Conservation (phyloP, 2,888 invertebrate species). For the Saturnia japonica region DNA sequence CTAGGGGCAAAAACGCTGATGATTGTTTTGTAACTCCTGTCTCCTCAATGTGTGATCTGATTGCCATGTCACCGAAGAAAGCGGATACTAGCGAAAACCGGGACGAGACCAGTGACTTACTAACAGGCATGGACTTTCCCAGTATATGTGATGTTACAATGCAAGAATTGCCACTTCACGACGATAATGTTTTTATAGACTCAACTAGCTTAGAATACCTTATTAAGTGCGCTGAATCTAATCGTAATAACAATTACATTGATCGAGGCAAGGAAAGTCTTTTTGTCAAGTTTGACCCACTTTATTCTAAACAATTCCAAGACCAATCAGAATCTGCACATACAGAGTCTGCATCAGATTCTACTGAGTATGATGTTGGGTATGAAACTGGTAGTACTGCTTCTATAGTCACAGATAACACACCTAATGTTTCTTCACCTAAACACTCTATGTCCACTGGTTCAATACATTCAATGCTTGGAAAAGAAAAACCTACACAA, state of each 20-base stretch:
- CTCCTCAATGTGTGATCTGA: constrained; percentile 66
- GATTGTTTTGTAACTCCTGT: constrained; percentile 65
- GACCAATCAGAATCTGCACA: constrained; percentile 39
- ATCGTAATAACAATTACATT: constrained; percentile 54
- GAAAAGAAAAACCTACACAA: constrained; percentile 70
- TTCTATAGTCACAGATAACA: constrained; percentile 57
- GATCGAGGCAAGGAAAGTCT: constrained; percentile 83
- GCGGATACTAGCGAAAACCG: constrained; percentile 41
- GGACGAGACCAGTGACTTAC: constrained; percentile 61
- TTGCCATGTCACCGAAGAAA: constrained; percentile 65
- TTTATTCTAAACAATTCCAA: constrained; percentile 61
- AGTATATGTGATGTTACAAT: constrained; percentile 73
- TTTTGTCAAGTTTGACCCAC: constrained; percentile 85
- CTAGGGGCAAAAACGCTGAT: constrained; percentile 54
- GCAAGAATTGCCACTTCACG: constrained; percentile 61
- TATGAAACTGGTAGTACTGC: constrained; percentile 72
- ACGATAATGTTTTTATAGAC: constrained; percentile 78
- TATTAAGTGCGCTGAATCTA: constrained; percentile 70
- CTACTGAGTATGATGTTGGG: constrained; percentile 63
- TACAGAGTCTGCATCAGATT: constrained; percentile 48
- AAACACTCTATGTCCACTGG: constrained; percentile 59
- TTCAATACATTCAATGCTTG: constrained; percentile 41
- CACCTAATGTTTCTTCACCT: constrained; percentile 41
- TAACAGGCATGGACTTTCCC: constrained; percentile 67
- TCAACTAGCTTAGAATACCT: constrained; percentile 81